A percentile compares a stretch with the other conserved stretches of the same genome.
phyloP scores from a whole-genome alignment of 2,888 invertebrate species.

The Campaea margaritaria region DNA sequence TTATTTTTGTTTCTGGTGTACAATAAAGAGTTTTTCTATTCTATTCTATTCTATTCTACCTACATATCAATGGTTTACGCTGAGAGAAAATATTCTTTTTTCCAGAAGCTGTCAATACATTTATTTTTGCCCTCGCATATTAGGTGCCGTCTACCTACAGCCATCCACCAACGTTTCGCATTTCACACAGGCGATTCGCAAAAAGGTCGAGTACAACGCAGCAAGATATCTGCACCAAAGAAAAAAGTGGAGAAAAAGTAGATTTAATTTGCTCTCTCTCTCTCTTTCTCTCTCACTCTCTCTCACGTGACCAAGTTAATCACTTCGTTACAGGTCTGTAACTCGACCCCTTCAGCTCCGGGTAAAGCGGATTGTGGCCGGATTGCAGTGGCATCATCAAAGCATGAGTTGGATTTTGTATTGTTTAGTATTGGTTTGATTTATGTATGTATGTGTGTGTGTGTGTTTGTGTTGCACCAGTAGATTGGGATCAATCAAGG shows the following conservation, averaged over 20 bases:
- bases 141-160: constrained; percentile 3
- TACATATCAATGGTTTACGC: neutral
- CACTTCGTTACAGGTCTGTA: constrained; percentile 56
- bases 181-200: constrained; percentile 24
- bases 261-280: constrained; percentile 37
- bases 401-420: no score
- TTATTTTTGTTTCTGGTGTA: no score
- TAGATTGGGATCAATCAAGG: no score
- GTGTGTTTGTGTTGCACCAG: no score
- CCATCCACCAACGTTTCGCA: constrained; percentile 11
- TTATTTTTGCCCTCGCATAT: constrained; percentile 18
- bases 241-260: constrained; percentile 39
- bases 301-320: constrained; percentile 54
- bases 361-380: no score
- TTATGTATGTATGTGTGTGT: no score
- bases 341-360: constrained; percentile 47
- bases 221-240: constrained; percentile 35
- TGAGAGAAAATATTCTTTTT: neutral
- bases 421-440: no score
- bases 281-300: constrained; percentile 21
- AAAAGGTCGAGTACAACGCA: constrained; percentile 34
- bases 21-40: no score
- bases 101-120: constrained; percentile 11
- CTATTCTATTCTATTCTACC: no score
- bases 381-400: no score